Evolutionary conservation across 1,140 invertebrate genomes (phyloP).

Genomic region (Brachionus asplanchnoidis): DNA sequence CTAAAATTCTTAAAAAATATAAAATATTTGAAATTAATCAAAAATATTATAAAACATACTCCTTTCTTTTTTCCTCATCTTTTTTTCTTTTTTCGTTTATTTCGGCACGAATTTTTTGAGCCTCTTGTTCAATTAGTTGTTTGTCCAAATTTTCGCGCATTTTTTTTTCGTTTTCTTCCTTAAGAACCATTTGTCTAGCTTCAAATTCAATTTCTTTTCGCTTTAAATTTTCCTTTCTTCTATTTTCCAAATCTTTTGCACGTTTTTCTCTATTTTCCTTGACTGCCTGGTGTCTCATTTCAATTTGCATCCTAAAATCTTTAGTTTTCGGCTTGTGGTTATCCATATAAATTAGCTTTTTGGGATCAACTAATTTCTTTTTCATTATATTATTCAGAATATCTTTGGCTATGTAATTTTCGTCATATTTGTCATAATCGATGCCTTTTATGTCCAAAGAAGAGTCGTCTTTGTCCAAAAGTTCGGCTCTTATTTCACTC

Average conservation of each 20-base stretch:
- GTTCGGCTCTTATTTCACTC: slow-evolving; percentile 37
- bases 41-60: slow-evolving; percentile 42
- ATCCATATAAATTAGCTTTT: slow-evolving; percentile 47
- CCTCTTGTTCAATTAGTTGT: slow-evolving; percentile 50
- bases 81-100: slow-evolving; percentile 49
- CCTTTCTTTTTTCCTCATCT: slow-evolving; percentile 47
- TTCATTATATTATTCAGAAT: slow-evolving; percentile 49
- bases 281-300: slow-evolving; percentile 49
- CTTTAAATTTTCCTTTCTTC: slow-evolving; percentile 45
- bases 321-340: slow-evolving; percentile 43
- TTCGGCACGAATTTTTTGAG: slow-evolving; percentile 51
- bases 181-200: slow-evolving; percentile 50
- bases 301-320: slow-evolving; percentile 49
- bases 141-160: slow-evolving; percentile 49
- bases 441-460: slow-evolving; percentile 44
- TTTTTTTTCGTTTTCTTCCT: slow-evolving; percentile 50
- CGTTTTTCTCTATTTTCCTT: slow-evolving; percentile 54
- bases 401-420: slow-evolving; percentile 45
- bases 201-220: slow-evolving; percentile 50
- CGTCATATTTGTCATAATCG: slow-evolving; percentile 47
- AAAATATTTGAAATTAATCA: background rate
- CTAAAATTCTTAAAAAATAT: background rate
- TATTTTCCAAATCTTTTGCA: slow-evolving; percentile 47
- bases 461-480: background rate
- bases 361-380: slow-evolving; percentile 44